Evolutionary conservation across 2,888 invertebrate species (phyloP).

Genomic region (Cephonodes hylas): DNA sequence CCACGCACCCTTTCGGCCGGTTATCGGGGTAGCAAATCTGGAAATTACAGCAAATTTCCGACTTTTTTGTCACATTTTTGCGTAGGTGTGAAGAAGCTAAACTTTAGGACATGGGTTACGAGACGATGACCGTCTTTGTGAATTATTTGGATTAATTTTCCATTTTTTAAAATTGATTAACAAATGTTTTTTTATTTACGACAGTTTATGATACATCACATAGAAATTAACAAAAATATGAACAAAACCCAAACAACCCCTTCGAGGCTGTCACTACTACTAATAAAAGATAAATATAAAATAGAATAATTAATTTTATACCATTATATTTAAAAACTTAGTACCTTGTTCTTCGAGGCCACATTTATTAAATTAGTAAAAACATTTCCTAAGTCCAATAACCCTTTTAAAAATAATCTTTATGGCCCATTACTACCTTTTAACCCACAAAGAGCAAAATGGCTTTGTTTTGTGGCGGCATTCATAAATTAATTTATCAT

Average conservation of each 20-base stretch:
- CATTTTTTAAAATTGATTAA: no score
- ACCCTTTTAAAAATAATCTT: not conserved
- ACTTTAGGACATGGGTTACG: no score
- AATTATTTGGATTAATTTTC: no score
- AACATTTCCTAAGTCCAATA: not conserved
- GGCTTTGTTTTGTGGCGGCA: not conserved
- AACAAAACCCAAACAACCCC: no score
- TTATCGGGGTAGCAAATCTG: not conserved
- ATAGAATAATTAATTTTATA: no score
- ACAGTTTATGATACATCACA: no score
- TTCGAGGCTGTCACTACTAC: no score
- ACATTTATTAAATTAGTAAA: not conserved
- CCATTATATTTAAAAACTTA: not conserved
- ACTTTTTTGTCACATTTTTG: not conserved
- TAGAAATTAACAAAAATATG: no score
- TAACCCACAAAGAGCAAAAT: not conserved
- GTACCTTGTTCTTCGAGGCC: not conserved
- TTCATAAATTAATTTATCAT: not conserved
- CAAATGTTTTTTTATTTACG: no score
- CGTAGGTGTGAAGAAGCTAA: not conserved
- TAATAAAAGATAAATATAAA: no score
- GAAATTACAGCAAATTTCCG: not conserved
- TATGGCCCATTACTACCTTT: not conserved
- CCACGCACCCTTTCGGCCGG: conserved; percentile 17
- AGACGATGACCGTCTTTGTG: no score